Base-by-base conservation (phyloP, 2,113 vertebrate genomes). In the Hippopotamus amphibius region DNA sequence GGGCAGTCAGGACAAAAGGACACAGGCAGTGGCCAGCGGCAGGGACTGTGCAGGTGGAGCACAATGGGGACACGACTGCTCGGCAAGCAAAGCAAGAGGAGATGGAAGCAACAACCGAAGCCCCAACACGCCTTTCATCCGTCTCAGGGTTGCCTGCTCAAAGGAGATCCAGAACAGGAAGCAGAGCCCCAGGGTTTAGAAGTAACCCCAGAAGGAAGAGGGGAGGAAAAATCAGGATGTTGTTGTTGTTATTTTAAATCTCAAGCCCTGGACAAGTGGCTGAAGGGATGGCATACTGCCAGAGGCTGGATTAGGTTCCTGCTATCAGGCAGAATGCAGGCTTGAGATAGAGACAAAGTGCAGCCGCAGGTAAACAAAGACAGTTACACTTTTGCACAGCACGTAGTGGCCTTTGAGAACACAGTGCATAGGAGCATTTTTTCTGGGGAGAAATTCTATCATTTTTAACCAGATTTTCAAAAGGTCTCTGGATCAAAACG, bases 401-500 rank as follows among this genome's bases (percentile, higher is more conserved):
- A 28, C 13, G 72, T 68, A 76, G 33, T 37, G 10, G 41, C 3
- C n/a, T 92, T 92, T 83, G 66, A 72, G 80, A 48, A 46, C 48
- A 57, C 16, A 37, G 13, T 66, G 8, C 30, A 37, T 66, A 4
- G 2, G 26, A 72, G 24, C 14, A 24, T 69, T 88, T 85, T 66
- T 43, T 55, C 72, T 50, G n/a, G 21, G 55, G 21, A 92, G 48
- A 85, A 43, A 86, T 11, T 55, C 55, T 43, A 15, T 90, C 48
- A 61, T 59, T 92, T 85, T 85, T 89, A 86, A 57, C 24, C 15
- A 61, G 41, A 72, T 89, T 93, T 96, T 85, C 43, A 57, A 97
- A 85, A 86, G 41, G 24, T 11, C 63, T 77, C 41, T 72, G 46
- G 79, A 57, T 21, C 30, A 88, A 95, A 91, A 82, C 10, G 77